These are phyloP conservation scores for Choristoneura rosaceana DNA, from an alignment of 2,888 invertebrate genomes.

Conservation along the genomic window DNA sequence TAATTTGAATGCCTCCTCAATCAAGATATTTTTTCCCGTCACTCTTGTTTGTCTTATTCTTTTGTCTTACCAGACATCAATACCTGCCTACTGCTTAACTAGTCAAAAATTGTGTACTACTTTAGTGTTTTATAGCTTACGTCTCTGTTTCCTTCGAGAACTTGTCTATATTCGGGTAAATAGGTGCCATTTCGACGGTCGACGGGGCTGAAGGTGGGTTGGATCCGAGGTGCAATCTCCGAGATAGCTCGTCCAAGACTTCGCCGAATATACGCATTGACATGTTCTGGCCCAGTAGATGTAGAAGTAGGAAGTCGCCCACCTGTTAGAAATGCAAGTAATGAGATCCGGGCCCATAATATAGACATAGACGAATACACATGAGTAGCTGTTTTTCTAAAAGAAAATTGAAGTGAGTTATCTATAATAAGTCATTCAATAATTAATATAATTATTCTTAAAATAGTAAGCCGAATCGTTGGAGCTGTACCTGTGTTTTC, in stretches of 20 bases:
- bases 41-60: slow-evolving; percentile 17
- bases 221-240: slow-evolving; percentile 88
- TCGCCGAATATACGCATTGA: slow-evolving; percentile 92
- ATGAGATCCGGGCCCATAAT: neutral
- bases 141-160: slow-evolving; percentile 94
- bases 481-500: slow-evolving; percentile 89
- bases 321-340: slow-evolving; percentile 82
- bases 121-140: slow-evolving; percentile 73
- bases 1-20: slow-evolving; percentile 35
- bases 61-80: slow-evolving; percentile 25
- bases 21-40: slow-evolving; percentile 22
- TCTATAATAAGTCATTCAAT: no score
- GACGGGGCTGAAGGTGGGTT: slow-evolving; percentile 95
- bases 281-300: slow-evolving; percentile 94
- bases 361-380: no score
- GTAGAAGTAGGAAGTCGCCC: slow-evolving; percentile 94
- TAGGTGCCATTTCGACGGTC: slow-evolving; percentile 94
- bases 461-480: neutral
- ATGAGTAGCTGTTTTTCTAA: no score
- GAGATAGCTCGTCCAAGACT: slow-evolving; percentile 91
- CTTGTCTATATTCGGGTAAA: slow-evolving; percentile 92
- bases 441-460: no score
- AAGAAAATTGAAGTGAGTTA: no score
- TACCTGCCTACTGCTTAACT: slow-evolving; percentile 25
- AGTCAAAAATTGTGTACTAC: slow-evolving; percentile 38